These are phyloP conservation scores for Brachionus manjavacas DNA, from an alignment of 1,140 invertebrate genomes.

Conservation along the genomic window DNA sequence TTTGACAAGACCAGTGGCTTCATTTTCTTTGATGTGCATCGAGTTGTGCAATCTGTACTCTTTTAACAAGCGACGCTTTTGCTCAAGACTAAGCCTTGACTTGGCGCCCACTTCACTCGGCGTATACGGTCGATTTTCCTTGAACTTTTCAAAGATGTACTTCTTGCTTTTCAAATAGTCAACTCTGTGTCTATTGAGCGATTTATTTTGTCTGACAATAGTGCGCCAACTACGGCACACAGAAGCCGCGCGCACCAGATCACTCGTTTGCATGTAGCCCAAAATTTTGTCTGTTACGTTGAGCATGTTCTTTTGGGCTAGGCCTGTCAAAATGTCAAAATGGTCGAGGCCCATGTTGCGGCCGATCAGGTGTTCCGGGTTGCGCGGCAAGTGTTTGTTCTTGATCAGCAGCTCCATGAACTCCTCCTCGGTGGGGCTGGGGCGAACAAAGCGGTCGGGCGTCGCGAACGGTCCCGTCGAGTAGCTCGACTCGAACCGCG, in stretches of 20 bases:
- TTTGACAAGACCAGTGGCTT: background rate
- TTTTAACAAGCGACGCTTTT: background rate
- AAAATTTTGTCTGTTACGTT: conserved; percentile 12
- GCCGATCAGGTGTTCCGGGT: conserved; percentile 27
- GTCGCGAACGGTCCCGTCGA: no score
- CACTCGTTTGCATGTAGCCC: background rate
- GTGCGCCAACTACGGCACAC: background rate
- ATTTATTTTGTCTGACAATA: conserved; percentile 11
- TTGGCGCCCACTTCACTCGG: background rate
- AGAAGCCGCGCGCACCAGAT: background rate
- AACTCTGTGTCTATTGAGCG: background rate
- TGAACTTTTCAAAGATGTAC: background rate
- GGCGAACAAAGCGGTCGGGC: background rate
- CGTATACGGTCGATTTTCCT: conserved; percentile 23
- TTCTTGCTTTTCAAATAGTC: background rate
- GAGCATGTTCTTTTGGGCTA: background rate
- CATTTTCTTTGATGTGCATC: background rate
- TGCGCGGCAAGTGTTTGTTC: conserved; percentile 21
- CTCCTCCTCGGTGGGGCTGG: conserved; percentile 25
- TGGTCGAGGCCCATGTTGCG: conserved; percentile 29
- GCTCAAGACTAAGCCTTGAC: background rate
- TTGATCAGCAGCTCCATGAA: conserved; percentile 28
- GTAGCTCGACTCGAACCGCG: conserved; percentile 10
- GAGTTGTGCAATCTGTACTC: background rate
- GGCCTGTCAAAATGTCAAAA: background rate